A percentile compares a stretch with the other conserved stretches of the same genome.
Conservation (phyloP, 92 coral and sea anemone species). For the Porites cylindrica region DNA sequence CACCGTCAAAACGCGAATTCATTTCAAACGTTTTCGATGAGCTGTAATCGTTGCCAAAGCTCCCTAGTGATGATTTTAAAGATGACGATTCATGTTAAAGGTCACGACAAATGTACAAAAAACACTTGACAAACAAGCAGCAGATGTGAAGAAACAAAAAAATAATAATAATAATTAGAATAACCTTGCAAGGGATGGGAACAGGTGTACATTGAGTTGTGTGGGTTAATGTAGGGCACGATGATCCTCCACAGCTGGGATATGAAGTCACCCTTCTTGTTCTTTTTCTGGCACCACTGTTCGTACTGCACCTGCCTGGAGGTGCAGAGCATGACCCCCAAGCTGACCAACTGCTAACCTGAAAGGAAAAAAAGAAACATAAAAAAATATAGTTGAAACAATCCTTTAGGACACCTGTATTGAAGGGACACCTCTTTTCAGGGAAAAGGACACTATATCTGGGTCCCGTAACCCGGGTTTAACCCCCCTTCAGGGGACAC, state of each 20-base stretch:
- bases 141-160: not conserved
- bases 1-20: too few species aligned
- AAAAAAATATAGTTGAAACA: not conserved
- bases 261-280: conserved; percentile 54
- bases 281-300: conserved; percentile 67
- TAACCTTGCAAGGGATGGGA: conserved; percentile 82
- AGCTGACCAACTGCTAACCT: conserved; percentile 70
- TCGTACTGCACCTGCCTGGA: conserved; percentile 57
- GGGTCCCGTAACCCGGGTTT: too few species aligned
- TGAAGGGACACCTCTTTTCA: too few species aligned
- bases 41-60: too few species aligned
- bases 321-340: conserved; percentile 81
- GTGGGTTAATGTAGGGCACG: conserved; percentile 41
- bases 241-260: conserved; percentile 75
- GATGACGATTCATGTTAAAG: not conserved
- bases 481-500: too few species aligned
- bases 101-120: not conserved
- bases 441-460: not conserved
- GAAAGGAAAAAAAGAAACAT: not conserved
- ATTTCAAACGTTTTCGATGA: too few species aligned
- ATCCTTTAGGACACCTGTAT: too few species aligned
- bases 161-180: not conserved
- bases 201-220: conserved; percentile 76
- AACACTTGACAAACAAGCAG: too few species aligned
- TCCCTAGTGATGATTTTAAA: too few species aligned